These are phyloP conservation scores for Pseudoips prasinana DNA, from an alignment of 2,888 invertebrate species.

Conservation along the genomic window DNA sequence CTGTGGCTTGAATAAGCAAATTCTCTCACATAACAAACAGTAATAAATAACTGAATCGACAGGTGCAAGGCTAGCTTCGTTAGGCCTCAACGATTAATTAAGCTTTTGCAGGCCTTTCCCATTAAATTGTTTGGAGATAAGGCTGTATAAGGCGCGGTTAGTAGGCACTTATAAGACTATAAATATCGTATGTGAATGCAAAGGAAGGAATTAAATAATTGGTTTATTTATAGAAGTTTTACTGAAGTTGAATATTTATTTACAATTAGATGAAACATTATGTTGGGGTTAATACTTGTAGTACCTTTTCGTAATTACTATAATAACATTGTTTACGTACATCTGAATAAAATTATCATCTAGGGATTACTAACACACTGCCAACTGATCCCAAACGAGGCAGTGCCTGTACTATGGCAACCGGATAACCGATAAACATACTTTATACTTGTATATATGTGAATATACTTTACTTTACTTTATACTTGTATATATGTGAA, in stretches of 20 bases:
- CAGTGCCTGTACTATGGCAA: too few relatives aligned
- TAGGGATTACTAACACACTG: too few relatives aligned
- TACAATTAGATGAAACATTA: too few relatives aligned
- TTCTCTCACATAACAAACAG: slow-evolving; percentile 43
- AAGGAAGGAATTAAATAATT: slow-evolving; percentile 4
- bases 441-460: too few relatives aligned
- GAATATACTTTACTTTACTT: too few relatives aligned
- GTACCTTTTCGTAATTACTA: too few relatives aligned
- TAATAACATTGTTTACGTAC: too few relatives aligned
- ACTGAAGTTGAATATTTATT: neutral
- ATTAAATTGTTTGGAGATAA: slow-evolving; percentile 29
- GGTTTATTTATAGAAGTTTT: slow-evolving; percentile 1
- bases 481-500: too few relatives aligned
- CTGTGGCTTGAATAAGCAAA: slow-evolving; percentile 16
- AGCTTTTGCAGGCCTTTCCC: slow-evolving; percentile 35
- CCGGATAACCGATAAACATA: too few relatives aligned
- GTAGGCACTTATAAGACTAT: neutral
- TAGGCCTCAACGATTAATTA: slow-evolving; percentile 51
- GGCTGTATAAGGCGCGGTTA: slow-evolving; percentile 1
- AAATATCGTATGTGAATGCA: slow-evolving; percentile 1
- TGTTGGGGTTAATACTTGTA: too few relatives aligned
- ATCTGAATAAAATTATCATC: too few relatives aligned
- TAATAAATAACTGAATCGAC: slow-evolving; percentile 58
- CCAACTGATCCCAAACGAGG: too few relatives aligned
- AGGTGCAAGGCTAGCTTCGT: slow-evolving; percentile 52